These are phyloP conservation scores for Tauraco erythrolophus DNA, from an alignment of 2,113 vertebrate genomes.

Conservation along the genomic window DNA sequence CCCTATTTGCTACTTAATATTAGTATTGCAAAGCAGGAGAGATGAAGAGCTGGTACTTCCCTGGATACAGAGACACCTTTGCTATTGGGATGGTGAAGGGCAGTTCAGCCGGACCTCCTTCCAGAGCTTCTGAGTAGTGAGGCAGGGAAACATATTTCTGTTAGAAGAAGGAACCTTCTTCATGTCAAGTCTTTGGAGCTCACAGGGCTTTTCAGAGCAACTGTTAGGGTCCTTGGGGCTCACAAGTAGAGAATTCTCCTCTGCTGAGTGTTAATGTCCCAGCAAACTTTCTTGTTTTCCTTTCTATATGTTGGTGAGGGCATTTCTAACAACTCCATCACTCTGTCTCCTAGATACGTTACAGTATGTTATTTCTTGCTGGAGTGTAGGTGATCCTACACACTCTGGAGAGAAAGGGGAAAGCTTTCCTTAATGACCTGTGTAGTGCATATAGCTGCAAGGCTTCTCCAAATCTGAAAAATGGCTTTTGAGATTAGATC, in stretches of 20 bases:
- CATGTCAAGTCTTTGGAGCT: background rate
- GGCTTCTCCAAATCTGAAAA: background rate
- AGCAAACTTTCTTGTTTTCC: background rate
- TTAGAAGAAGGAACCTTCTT: background rate
- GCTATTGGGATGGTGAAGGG: background rate
- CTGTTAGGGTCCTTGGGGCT: background rate
- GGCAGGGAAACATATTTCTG: background rate
- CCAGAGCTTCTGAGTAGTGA: background rate
- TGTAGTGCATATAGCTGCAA: background rate
- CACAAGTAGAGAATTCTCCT: background rate
- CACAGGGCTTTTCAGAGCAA: background rate
- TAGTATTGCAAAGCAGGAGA: background rate
- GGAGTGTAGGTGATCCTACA: background rate
- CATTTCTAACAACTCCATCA: background rate
- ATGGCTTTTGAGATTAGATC: background rate
- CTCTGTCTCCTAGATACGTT: background rate
- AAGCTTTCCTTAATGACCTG: background rate
- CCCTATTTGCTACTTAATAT: background rate
- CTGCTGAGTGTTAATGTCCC: background rate
- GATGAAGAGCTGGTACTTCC: background rate
- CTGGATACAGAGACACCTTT: background rate
- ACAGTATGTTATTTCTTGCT: background rate
- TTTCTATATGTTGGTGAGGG: background rate
- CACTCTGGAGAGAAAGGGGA: background rate
- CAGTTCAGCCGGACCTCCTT: background rate